Evolutionary conservation across 2,113 vertebrate genomes (phyloP), one percentile per base, ranked within the genome.

Genomic region (Sialia sialis): DNA sequence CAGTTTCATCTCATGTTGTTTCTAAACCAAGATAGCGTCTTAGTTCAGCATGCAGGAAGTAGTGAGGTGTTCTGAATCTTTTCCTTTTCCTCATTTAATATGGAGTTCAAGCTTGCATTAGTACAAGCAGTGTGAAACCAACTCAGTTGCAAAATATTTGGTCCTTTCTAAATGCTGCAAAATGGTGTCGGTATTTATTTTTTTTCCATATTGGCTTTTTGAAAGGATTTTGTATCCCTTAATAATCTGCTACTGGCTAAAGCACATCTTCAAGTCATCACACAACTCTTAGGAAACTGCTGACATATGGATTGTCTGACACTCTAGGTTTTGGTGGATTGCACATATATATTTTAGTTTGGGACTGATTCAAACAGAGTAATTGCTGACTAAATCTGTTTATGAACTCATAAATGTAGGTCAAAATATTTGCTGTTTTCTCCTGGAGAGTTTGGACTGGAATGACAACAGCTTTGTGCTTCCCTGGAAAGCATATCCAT

Each of bases 351-450:
- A 13, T 77, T 89, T 87, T 75, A 90, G 39, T 78, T 78, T 86
- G 49, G 18, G n/a, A 72, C 54, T 76, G 48, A 87, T 84, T 91
- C 78, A 89, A 69, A 20, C 5, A 2, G 64, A 67, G 43, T 56
- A 89, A 84, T 68, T 81, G 29, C 52, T 91, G 64, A 73, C 44
- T 70, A 55, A 87, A 78, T 87, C 48, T 74, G 29, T 84, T 59
- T 17, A 46, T 81, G 63, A 84, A 77, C 44, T 92, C 36, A 38
- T 80, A 41, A 86, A 77, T 74, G 27, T 44, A 67, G 26, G 43
- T 90, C 64, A 64, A 51, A 54, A 64, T 32, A 12, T 67, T 92
- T 56, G 44, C 39, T 51, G 6, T 75, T 92, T 87, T 84, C n/a
- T 56, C 26, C 9, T 49, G 49, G n/a, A 62, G 27, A 27, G 11